Evolutionary conservation across 2,888 invertebrate species (phyloP), one percentile per base, ranked within the genome.

Genomic region (Pachydiplax longipennis): DNA sequence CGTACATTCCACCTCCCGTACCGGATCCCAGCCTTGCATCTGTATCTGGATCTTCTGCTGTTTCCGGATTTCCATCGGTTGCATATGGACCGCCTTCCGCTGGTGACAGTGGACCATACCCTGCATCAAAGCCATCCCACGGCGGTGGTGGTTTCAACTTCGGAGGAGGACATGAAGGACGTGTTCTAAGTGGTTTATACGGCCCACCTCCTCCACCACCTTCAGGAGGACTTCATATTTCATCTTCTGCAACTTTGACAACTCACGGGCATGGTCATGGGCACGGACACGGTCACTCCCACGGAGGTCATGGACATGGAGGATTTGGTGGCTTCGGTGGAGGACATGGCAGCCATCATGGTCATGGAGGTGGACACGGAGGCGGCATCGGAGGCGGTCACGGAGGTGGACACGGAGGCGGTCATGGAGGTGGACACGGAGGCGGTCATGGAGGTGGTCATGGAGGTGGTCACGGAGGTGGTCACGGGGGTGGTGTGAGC

Each of bases 1-100:
- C 92, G 12, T 93, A 92, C 91, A 90, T 93, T 93, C 31, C 94
- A 93, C 91, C 93, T 90, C 92, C 93, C 44, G 92, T 93, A 22
- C 92, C 93, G 12, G 93, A 93, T 61, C 91, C 90, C 10, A 90
- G 91, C 48, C 90, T 80, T 90, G 91, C 92, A 31, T 91, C 92
- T 15, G 91, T 92, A 87, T 90, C 92, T n/a, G 92, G 83, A 90
- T 92, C 31, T n/a, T 91, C 87, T 90, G 91, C 53, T 80, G 80
- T 90, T 4, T 90, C 90, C 13, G 91, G 91, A 53, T 91, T 90
- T 83, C 91, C 80, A 48, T 91, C 58, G 0, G 61, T 87, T 18
- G 58, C 87, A 3, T 87, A 91, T 48, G 92, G 91, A 31, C 90
- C 91, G 48, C 81, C 81, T n/a, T 87, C 87, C 10, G 87, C 61